These are phyloP conservation scores for Hololepta plana DNA, from an alignment of 2,888 invertebrate species.

Conservation along the genomic window DNA sequence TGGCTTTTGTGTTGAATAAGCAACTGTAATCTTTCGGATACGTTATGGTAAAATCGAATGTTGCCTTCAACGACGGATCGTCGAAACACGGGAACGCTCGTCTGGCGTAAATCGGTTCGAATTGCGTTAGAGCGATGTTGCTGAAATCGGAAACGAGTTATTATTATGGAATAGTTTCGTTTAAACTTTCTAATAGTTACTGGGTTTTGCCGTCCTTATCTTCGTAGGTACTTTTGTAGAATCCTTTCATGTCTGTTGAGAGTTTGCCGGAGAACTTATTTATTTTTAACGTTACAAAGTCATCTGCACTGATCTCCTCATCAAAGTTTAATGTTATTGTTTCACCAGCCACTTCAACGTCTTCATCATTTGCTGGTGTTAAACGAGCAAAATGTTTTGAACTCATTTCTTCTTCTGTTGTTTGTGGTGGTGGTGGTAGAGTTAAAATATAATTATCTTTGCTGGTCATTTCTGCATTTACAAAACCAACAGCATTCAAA, in stretches of 20 bases:
- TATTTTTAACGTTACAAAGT: conserved; percentile 4
- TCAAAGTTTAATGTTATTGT: too few species aligned
- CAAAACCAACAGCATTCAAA: too few species aligned
- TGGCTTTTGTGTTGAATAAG: conserved; percentile 5
- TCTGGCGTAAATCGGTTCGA: conserved; percentile 47
- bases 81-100: conserved; percentile 66
- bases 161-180: neutral
- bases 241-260: conserved; percentile 27
- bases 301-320: too few species aligned
- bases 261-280: conserved; percentile 16
- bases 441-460: too few species aligned
- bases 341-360: too few species aligned
- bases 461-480: too few species aligned
- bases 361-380: too few species aligned
- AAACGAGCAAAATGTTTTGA: too few species aligned
- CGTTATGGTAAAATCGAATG: conserved; percentile 26
- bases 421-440: too few species aligned
- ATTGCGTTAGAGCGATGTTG: conserved; percentile 44
- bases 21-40: conserved; percentile 13
- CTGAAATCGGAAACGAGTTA: conserved; percentile 9
- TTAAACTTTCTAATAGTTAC: conserved; percentile 13
- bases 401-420: too few species aligned
- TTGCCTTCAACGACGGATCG: conserved; percentile 32
- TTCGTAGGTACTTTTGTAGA: conserved; percentile 31
- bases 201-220: conserved; percentile 13